phyloP scores from a whole-genome alignment of 1,140 invertebrate species.

The Sinella curviseta region DNA sequence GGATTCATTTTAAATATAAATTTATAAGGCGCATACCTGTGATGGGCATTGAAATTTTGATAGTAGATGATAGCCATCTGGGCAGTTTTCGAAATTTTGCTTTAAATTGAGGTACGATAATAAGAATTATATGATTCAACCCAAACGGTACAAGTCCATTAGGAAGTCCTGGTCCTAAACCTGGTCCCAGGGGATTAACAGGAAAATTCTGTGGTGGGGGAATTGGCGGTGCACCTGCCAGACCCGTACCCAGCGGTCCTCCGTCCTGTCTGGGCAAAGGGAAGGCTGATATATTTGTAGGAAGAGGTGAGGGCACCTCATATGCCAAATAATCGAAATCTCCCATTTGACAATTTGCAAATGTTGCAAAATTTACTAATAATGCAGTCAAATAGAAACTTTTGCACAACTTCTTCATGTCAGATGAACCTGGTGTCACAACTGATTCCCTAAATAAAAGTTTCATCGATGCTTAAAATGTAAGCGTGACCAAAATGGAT shows the following conservation, averaged over 20 bases:
- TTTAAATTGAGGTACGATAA: slow-evolving; percentile 45
- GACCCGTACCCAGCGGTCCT: not conserved
- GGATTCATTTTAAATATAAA: not conserved
- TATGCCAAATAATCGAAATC: no score
- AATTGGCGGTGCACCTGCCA: not conserved
- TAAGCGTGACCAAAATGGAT: no score
- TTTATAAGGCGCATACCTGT: slow-evolving; percentile 24
- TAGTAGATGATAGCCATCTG: slow-evolving; percentile 29
- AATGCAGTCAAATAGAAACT: no score
- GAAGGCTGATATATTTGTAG: slow-evolving; percentile 29
- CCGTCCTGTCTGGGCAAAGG: not conserved
- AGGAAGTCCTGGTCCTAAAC: not conserved
- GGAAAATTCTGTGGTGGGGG: slow-evolving; percentile 21
- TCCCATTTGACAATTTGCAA: no score
- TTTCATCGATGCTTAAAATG: no score
- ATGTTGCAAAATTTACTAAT: no score
- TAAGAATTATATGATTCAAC: slow-evolving; percentile 37
- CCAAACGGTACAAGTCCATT: slow-evolving; percentile 32
- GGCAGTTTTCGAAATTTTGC: slow-evolving; percentile 26
- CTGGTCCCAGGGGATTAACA: not conserved
- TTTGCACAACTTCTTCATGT: no score
- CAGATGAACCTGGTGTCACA: no score
- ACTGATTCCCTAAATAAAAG: no score
- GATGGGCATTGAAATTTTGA: slow-evolving; percentile 42
- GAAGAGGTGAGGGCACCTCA: not conserved